A percentile compares a stretch with the other conserved stretches of the same genome.
Conservation (phyloP, 2,113 vertebrate genomes). For the Leptocoma aspasia region DNA sequence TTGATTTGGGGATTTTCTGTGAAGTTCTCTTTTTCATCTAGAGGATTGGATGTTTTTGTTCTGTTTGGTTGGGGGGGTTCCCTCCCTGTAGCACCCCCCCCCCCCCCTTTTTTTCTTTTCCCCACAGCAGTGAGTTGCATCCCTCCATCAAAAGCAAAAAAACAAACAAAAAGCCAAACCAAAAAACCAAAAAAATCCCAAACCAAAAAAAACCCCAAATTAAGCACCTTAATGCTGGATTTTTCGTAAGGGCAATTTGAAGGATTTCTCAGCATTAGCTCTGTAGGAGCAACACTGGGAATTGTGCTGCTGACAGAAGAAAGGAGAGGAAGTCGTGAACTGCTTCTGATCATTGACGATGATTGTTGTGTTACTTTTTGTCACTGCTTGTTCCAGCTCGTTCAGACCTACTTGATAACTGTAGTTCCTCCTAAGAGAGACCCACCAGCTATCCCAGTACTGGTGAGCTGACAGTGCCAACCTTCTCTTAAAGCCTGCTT, state of each 20-base stretch:
- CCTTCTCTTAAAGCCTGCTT: background rate
- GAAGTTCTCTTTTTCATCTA: background rate
- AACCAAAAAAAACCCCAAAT: background rate
- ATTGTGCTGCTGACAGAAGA: background rate
- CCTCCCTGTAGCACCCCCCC: no score
- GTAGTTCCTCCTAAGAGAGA: background rate
- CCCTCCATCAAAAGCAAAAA: background rate
- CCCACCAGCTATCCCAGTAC: background rate
- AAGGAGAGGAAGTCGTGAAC: background rate
- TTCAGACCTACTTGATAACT: background rate
- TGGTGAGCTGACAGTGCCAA: background rate
- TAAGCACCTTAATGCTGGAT: background rate
- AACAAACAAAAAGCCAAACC: background rate
- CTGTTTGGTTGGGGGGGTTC: rapidly evolving
- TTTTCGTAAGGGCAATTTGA: background rate
- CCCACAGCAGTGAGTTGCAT: background rate
- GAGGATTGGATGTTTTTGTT: background rate
- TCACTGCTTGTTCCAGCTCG: background rate
- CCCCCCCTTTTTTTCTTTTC: background rate
- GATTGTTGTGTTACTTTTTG: background rate
- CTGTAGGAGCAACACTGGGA: background rate
- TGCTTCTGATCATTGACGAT: background rate
- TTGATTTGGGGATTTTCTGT: background rate
- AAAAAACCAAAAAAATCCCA: background rate
- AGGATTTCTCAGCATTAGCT: background rate